These are phyloP conservation scores for Molorchus minor DNA, from an alignment of 2,888 invertebrate species.

Conservation along the genomic window DNA sequence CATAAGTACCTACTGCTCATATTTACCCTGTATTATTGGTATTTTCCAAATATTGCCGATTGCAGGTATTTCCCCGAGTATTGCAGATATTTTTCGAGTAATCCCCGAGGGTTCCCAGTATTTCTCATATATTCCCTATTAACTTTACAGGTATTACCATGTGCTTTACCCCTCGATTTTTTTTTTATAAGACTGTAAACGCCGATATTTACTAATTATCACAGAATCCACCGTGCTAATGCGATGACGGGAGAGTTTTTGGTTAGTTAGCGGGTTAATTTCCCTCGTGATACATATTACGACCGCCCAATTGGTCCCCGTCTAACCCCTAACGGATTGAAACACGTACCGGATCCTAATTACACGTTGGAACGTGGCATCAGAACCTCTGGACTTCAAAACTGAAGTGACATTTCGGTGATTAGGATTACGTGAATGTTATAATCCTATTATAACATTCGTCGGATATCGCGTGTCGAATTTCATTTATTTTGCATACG, in stretches of 20 bases:
- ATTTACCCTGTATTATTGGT: no score
- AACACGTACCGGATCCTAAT: constrained; percentile 54
- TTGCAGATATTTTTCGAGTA: no score
- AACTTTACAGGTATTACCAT: no score
- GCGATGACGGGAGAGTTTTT: constrained; percentile 40
- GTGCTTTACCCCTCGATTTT: no score
- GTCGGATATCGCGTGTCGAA: constrained; percentile 41
- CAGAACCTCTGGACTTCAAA: constrained; percentile 35
- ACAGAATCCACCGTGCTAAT: constrained; percentile 24
- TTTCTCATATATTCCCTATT: no score
- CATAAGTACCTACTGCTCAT: no score
- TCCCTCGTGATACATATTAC: constrained; percentile 63
- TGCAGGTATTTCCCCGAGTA: no score
- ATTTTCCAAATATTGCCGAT: no score
- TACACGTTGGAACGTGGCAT: constrained; percentile 44
- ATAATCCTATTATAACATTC: constrained; percentile 35
- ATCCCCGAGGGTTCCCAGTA: no score
- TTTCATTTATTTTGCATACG: constrained; percentile 42
- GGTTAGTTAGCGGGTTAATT: constrained; percentile 64
- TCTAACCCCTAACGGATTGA: constrained; percentile 42
- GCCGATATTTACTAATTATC: no score
- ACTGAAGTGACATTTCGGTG: constrained; percentile 42
- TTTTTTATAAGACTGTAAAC: no score
- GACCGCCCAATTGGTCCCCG: constrained; percentile 49
- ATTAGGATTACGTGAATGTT: no score